A percentile compares a stretch with the other conserved stretches of the same genome.
Evolutionary conservation across 2,888 invertebrate genomes (phyloP).

Genomic region (Orthosia incerta): DNA sequence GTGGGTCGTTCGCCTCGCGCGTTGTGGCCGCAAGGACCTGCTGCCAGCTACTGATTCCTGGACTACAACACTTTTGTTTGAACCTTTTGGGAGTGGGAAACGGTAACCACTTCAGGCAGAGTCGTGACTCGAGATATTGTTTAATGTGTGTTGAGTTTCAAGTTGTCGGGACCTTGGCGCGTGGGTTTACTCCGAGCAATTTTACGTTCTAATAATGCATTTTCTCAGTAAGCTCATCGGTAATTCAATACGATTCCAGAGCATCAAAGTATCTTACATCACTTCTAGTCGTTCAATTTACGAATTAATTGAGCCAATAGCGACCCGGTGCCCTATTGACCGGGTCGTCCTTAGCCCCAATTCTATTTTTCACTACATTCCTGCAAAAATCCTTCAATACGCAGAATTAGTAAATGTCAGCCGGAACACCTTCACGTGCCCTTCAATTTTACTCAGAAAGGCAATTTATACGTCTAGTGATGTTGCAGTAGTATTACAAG

Average conservation of each 20-base stretch:
- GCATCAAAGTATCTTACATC: background rate
- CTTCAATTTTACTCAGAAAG: conserved; percentile 53
- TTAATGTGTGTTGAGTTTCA: conserved; percentile 18
- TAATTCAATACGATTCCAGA: background rate
- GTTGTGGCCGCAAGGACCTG: conserved; percentile 52
- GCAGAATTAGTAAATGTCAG: conserved; percentile 60
- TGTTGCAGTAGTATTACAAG: conserved; percentile 34
- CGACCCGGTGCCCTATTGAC: conserved; percentile 38
- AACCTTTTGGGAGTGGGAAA: conserved; percentile 3
- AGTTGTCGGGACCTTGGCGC: conserved; percentile 2
- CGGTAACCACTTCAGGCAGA: background rate
- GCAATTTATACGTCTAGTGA: conserved; percentile 40
- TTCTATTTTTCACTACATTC: conserved; percentile 38
- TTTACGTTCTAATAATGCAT: conserved; percentile 24
- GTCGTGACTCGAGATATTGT: conserved; percentile 12
- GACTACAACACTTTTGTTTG: conserved; percentile 5
- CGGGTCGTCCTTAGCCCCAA: conserved; percentile 39
- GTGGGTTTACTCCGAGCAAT: conserved; percentile 1
- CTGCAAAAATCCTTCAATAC: conserved; percentile 55
- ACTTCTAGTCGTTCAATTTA: background rate
- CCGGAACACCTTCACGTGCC: conserved; percentile 68
- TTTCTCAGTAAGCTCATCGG: background rate
- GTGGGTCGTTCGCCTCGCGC: conserved; percentile 72
- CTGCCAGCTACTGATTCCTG: conserved; percentile 35
- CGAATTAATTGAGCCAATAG: background rate